These are phyloP conservation scores for Phalacrocorax pelagicus DNA, from an alignment of 2,113 vertebrate genomes.

Conservation along the genomic window DNA sequence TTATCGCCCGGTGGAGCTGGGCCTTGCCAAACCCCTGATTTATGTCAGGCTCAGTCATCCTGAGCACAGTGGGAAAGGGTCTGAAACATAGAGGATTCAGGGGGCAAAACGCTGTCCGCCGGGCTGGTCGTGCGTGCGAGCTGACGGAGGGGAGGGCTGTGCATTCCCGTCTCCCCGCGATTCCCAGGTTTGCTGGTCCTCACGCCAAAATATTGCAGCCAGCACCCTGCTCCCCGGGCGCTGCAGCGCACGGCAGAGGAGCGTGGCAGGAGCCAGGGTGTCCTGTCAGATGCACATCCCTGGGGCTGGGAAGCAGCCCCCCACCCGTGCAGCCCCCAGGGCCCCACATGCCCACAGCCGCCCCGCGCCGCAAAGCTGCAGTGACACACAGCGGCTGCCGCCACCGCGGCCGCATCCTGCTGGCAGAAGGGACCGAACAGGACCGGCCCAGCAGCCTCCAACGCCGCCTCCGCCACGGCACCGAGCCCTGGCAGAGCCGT, in stretches of 20 bases:
- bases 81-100: accelerated
- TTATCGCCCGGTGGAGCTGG: not conserved
- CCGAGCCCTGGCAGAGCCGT: not conserved
- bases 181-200: not conserved
- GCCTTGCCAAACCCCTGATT: not conserved
- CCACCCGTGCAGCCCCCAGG: accelerated
- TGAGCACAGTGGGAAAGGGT: not conserved
- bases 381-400: not conserved
- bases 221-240: not conserved
- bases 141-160: accelerated
- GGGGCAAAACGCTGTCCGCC: accelerated
- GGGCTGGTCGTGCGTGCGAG: accelerated
- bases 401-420: not conserved
- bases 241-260: not conserved
- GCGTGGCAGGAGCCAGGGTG: not conserved
- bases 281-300: not conserved
- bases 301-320: not conserved
- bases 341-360: not conserved
- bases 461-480: not conserved
- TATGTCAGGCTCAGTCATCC: not conserved
- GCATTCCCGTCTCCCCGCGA: not conserved
- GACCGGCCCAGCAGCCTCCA: not conserved
- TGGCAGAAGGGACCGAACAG: not conserved
- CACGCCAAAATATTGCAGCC: not conserved
- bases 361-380: not conserved